Evolutionary conservation across 2,888 invertebrate species (phyloP).

Genomic region (Lasioglossum figueresi): DNA sequence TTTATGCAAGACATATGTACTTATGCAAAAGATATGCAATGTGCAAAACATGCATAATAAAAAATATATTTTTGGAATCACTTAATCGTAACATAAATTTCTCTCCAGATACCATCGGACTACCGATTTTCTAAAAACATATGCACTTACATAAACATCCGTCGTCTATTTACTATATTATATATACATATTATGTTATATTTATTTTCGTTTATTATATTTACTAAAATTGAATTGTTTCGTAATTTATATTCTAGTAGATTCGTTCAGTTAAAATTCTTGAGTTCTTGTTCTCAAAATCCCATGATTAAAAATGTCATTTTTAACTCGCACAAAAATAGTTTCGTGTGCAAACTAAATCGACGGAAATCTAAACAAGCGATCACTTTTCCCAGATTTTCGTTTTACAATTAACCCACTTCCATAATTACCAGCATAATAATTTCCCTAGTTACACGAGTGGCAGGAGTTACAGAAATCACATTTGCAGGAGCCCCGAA

Average conservation of each 20-base stretch:
- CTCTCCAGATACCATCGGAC: too few species aligned
- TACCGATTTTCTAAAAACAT: too few species aligned
- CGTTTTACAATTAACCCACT: neutral
- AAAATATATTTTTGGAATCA: too few species aligned
- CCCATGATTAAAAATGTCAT: neutral
- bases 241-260: neutral
- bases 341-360: neutral
- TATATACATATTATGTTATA: too few species aligned
- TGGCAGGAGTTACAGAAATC: neutral
- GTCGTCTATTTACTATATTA: too few species aligned
- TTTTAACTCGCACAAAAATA: neutral
- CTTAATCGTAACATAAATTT: too few species aligned
- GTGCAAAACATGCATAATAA: too few species aligned
- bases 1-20: too few species aligned
- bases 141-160: too few species aligned
- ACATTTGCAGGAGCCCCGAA: neutral
- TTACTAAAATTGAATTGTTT: too few species aligned
- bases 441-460: neutral
- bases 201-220: too few species aligned
- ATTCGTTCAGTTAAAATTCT: neutral
- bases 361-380: neutral
- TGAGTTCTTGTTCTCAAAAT: neutral
- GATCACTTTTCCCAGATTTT: neutral
- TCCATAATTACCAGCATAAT: neutral
- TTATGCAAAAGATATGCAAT: too few species aligned